These are phyloP conservation scores for Sebastes reedi DNA, from an alignment of 2,797 vertebrate genomes.

Conservation along the genomic window DNA sequence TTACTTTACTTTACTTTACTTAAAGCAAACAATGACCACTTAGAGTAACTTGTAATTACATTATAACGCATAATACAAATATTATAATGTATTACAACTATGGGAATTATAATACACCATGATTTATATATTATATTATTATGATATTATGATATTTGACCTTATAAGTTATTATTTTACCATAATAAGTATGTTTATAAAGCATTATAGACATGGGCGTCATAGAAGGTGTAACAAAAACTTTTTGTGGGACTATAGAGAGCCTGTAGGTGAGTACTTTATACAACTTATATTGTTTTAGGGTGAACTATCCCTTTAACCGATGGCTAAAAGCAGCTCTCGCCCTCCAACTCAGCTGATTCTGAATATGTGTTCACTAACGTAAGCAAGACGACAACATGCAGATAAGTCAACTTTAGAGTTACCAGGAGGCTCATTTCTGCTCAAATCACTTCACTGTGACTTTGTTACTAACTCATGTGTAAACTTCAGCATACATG, in stretches of 20 bases:
- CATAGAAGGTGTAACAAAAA: no score
- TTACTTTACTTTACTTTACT: no score
- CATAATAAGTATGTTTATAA: no score
- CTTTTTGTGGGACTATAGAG: neutral
- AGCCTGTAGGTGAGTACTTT: neutral
- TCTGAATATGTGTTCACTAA: neutral
- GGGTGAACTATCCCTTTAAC: neutral
- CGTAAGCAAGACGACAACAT: neutral
- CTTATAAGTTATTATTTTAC: no score
- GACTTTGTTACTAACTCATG: neutral
- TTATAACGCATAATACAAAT: no score
- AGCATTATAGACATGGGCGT: no score
- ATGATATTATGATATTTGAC: no score
- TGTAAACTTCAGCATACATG: neutral
- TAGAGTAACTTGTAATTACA: no score
- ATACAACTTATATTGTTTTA: neutral
- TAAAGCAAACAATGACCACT: no score
- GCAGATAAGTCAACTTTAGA: neutral
- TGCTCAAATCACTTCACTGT: neutral
- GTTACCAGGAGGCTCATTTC: neutral
- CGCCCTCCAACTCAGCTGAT: neutral
- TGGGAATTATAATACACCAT: no score
- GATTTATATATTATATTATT: no score
- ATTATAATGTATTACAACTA: no score
- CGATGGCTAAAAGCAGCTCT: neutral